phyloP scores from a whole-genome alignment of 2,888 invertebrate genomes.

The Clistopyga incitator region DNA sequence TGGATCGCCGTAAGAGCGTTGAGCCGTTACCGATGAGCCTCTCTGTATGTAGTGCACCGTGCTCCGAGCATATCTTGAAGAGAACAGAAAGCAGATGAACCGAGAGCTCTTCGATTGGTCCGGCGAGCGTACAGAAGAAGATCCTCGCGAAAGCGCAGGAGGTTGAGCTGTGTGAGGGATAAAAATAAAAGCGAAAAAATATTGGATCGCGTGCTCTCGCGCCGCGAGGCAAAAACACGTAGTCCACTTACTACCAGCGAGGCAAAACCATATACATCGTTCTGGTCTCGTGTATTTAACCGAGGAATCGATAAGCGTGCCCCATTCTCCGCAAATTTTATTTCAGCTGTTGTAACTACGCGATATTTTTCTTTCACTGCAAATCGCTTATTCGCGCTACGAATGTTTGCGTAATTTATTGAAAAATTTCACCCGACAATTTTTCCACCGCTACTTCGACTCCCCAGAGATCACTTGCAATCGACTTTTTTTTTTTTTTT shows the following conservation, averaged over 20 bases:
- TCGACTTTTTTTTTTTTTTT: no score
- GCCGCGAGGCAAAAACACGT: slow-evolving; percentile 59
- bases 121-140: slow-evolving; percentile 50
- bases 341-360: slow-evolving; percentile 15
- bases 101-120: slow-evolving; percentile 62
- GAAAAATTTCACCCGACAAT: neutral
- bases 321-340: slow-evolving; percentile 35
- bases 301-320: slow-evolving; percentile 63
- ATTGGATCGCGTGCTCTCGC: slow-evolving; percentile 66
- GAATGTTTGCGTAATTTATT: neutral
- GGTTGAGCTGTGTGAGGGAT: slow-evolving; percentile 12
- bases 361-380: slow-evolving; percentile 36
- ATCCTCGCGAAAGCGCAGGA: slow-evolving; percentile 51
- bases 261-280: slow-evolving; percentile 56
- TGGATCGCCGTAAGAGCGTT: slow-evolving; percentile 77
- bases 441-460: neutral
- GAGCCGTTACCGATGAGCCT: slow-evolving; percentile 74
- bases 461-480: no score
- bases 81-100: slow-evolving; percentile 57
- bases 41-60: slow-evolving; percentile 12
- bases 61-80: slow-evolving; percentile 24
- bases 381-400: slow-evolving; percentile 29
- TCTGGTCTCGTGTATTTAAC: slow-evolving; percentile 57
- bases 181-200: slow-evolving; percentile 63
- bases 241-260: slow-evolving; percentile 63